These are phyloP conservation scores for Heterodera schachtii DNA, from an alignment of 1,140 invertebrate species.

Conservation along the genomic window DNA sequence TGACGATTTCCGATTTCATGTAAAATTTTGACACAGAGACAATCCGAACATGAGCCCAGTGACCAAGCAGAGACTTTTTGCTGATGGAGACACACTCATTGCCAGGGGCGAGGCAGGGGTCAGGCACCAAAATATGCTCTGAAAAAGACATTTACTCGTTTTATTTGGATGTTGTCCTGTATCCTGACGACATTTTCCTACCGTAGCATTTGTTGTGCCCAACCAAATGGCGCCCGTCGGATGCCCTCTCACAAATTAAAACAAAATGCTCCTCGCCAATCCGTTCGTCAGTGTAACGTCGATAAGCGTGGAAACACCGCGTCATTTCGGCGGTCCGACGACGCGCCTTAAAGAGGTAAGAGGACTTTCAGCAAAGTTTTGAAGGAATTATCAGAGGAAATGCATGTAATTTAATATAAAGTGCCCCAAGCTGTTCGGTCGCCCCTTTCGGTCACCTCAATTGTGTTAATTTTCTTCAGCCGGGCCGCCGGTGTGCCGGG, in stretches of 20 bases:
- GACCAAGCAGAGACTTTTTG: conserved; percentile 36
- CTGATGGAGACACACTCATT: background rate
- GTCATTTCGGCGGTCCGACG: conserved; percentile 83
- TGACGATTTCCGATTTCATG: conserved; percentile 48
- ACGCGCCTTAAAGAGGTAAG: conserved; percentile 74
- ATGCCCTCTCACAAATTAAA: conserved; percentile 87
- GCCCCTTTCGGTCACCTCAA: conserved; percentile 70
- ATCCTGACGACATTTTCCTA: background rate
- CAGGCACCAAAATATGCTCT: conserved; percentile 72
- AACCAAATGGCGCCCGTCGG: conserved; percentile 86
- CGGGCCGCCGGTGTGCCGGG: conserved; percentile 91
- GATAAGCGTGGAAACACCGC: conserved; percentile 87
- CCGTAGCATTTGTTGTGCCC: conserved; percentile 92
- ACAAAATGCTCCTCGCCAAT: conserved; percentile 79
- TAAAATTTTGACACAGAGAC: conserved; percentile 58
- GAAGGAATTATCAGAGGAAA: no score
- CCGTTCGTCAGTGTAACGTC: conserved; percentile 77
- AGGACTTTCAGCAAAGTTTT: no score
- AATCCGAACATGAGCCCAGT: conserved; percentile 51
- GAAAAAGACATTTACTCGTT: background rate
- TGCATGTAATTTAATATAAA: background rate
- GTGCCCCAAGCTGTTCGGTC: background rate
- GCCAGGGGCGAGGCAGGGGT: background rate
- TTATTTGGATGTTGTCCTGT: background rate
- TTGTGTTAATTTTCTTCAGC: conserved; percentile 79